Base-by-base conservation (phyloP, 2,113 vertebrate species). In the Lontra canadensis region DNA sequence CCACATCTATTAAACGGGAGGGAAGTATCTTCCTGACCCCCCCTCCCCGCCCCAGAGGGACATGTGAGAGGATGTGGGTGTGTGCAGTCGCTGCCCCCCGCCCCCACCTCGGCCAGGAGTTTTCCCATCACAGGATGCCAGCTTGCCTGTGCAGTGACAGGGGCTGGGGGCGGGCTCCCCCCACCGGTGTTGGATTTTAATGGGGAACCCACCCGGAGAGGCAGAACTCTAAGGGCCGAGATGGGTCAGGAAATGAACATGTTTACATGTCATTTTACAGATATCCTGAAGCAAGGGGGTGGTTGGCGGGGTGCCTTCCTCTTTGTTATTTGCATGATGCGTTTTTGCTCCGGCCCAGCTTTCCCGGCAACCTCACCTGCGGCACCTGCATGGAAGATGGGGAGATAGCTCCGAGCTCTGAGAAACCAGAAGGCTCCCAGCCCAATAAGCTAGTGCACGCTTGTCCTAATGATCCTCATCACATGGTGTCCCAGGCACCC, bases 301-400 rank as follows among this genome's bases (percentile, higher is more conserved):
- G 2, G 21, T 2, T 1, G 20, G 88, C 0, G 0, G 39, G 29
- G 8, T 0, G 0, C 2, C 6, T 12, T 39, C 57, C 17, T 34
- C 4, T 0, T 15, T 10, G 5, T 36, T 26, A 4, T 47, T 6
- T 13, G 12, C 34, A 20, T 25, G 6, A 3, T 0, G n/a, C 17
- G 17, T 20, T 0, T 44, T 80, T 13, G 31, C 18, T 39, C 52
- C 42, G 31, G 6, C 34, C 0, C 8, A n/a, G 55, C 52, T 11
- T 47, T 7, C 20, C 0, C 0, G 47, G 61, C 3, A 7, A 18
- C 47, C 47, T 81, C 26, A 26, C 3, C 10, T 1, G 9, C 7
- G 26, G 25, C 44, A n/a, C 29, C 1, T 0, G 47, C 15, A 42
- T 0, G 67, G 84, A 21, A 17, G 36, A 13, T 0, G 23, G 23